A percentile compares a stretch with the other conserved stretches of the same genome.
phyloP scores from a whole-genome alignment of 2,888 invertebrate genomes.

The Cynaeus angustus region DNA sequence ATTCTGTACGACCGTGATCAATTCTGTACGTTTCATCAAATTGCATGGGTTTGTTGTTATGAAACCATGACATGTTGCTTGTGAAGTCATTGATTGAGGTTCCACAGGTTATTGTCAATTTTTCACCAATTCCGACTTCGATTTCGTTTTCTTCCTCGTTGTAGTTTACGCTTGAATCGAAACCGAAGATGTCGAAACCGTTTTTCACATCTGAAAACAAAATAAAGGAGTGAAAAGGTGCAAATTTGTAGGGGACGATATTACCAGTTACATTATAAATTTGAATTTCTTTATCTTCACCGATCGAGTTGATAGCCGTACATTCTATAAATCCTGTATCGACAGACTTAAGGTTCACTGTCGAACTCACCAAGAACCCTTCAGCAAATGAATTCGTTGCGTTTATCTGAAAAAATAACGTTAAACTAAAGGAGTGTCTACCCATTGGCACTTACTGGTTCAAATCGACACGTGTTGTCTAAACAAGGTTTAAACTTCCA shows the following conservation, averaged over 20 bases:
- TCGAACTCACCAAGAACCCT: slow-evolving; percentile 62
- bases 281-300: slow-evolving; percentile 56
- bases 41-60: slow-evolving; percentile 40
- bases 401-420: slow-evolving; percentile 51
- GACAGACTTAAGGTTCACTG: slow-evolving; percentile 68
- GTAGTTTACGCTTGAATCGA: slow-evolving; percentile 68
- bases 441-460: slow-evolving; percentile 50
- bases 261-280: slow-evolving; percentile 60
- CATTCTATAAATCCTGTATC: slow-evolving; percentile 72
- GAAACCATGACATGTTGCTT: slow-evolving; percentile 73
- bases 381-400: slow-evolving; percentile 38
- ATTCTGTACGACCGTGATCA: slow-evolving; percentile 53
- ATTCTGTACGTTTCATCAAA: slow-evolving; percentile 48
- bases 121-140: slow-evolving; percentile 73
- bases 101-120: slow-evolving; percentile 75
- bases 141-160: slow-evolving; percentile 53
- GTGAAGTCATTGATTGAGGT: slow-evolving; percentile 75
- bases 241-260: too few relatives aligned
- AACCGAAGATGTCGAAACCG: slow-evolving; percentile 71
- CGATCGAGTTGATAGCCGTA: slow-evolving; percentile 69
- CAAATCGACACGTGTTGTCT: slow-evolving; percentile 63
- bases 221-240: neutral
- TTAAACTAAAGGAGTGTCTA: neutral
- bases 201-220: slow-evolving; percentile 70
- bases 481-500: slow-evolving; percentile 75